phyloP scores from a whole-genome alignment of 2,797 vertebrate genomes.

The Danio aesculapii region DNA sequence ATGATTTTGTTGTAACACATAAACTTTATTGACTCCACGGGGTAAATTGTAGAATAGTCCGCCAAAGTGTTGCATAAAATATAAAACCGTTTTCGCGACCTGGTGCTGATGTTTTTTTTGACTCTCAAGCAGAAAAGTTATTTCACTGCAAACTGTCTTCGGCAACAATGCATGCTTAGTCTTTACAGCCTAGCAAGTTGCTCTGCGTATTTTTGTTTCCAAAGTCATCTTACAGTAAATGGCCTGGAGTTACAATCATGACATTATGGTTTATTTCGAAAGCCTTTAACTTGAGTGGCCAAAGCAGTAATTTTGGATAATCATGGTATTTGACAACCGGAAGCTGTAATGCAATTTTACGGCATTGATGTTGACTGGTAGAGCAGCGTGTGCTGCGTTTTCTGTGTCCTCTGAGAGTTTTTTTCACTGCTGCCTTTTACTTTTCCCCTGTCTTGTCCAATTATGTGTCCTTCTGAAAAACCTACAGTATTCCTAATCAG shows the following conservation, averaged over 20 bases:
- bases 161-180: conserved; percentile 9
- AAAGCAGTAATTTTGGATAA: conserved; percentile 54
- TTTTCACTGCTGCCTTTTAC: conserved; percentile 55
- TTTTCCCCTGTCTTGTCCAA: conserved; percentile 70
- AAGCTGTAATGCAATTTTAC: conserved; percentile 51
- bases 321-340: conserved; percentile 54
- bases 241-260: conserved; percentile 42
- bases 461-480: conserved; percentile 71
- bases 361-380: conserved; percentile 28
- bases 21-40: neutral
- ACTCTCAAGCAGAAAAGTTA: conserved; percentile 31
- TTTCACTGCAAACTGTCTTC: neutral
- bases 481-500: conserved; percentile 72
- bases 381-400: neutral
- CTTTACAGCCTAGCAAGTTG: conserved; percentile 28
- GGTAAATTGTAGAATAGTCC: neutral
- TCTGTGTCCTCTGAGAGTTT: neutral
- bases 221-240: conserved; percentile 44
- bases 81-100: neutral
- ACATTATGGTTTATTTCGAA: conserved; percentile 56
- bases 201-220: conserved; percentile 46
- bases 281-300: conserved; percentile 32
- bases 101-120: neutral
- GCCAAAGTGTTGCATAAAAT: neutral
- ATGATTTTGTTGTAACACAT: neutral